A percentile compares a stretch with the other conserved stretches of the same genome.
Conservation (phyloP, 2,797 vertebrate species). For the Poeciliopsis turneri region DNA sequence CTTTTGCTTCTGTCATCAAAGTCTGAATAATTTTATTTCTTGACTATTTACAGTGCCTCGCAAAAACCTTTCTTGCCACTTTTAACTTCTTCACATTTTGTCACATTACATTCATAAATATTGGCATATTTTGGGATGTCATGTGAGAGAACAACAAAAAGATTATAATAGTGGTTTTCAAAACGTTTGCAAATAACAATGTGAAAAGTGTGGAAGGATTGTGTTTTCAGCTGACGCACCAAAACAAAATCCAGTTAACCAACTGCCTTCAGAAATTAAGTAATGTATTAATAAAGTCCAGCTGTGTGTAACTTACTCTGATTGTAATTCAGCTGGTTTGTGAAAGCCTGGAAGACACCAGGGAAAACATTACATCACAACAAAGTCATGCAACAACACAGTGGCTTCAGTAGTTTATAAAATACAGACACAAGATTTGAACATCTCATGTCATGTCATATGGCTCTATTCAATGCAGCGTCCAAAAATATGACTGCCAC, state of each 20-base stretch:
- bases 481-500: background rate
- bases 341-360: background rate
- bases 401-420: background rate
- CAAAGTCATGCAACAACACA: background rate
- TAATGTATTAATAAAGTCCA: background rate
- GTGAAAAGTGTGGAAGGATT: background rate
- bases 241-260: background rate
- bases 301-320: background rate
- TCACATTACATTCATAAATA: background rate
- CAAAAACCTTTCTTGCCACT: background rate
- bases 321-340: background rate
- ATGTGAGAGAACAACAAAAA: background rate
- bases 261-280: background rate
- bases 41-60: background rate
- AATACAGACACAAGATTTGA: no score
- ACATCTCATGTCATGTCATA: background rate
- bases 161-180: background rate
- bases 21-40: background rate
- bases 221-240: background rate
- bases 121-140: background rate
- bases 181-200: background rate
- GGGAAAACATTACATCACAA: background rate
- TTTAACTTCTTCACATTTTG: background rate
- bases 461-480: background rate
- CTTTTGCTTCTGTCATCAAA: slow-evolving; percentile 18